phyloP scores from a whole-genome alignment of 2,797 vertebrate genomes.

The Phataginus tetradactyla region DNA sequence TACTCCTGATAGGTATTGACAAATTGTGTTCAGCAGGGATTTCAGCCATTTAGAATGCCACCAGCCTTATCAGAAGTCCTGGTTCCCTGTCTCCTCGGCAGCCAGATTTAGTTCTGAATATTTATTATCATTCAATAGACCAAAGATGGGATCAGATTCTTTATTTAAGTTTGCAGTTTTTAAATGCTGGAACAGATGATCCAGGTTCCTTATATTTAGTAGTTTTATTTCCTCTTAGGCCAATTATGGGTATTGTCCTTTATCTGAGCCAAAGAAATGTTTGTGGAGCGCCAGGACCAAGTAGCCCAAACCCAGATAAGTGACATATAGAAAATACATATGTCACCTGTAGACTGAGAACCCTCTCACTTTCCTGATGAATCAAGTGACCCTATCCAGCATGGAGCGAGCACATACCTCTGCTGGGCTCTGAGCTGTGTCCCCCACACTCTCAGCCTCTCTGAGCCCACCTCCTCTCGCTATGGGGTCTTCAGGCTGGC shows the following conservation, averaged over 20 bases:
- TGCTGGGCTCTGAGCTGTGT: accelerated
- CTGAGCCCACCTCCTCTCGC: not conserved
- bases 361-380: not conserved
- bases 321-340: not conserved
- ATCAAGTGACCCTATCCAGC: accelerated
- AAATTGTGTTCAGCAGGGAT: conserved; percentile 2
- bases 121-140: not conserved
- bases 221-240: not conserved
- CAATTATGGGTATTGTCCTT: not conserved
- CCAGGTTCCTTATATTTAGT: not conserved
- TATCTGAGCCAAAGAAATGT: not conserved
- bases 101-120: not conserved
- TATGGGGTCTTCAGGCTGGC: not conserved
- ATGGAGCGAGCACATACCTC: accelerated
- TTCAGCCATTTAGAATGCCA: conserved; percentile 36
- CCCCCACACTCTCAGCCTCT: not conserved
- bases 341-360: not conserved
- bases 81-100: not conserved
- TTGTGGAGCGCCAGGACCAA: not conserved
- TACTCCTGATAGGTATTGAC: conserved; percentile 50
- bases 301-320: not conserved
- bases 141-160: not conserved
- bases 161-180: not conserved
- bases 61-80: not conserved
- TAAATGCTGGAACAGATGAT: not conserved